These are phyloP conservation scores for Pogonomyrmex californicus DNA, from an alignment of 1,140 invertebrate species.

Conservation along the genomic window DNA sequence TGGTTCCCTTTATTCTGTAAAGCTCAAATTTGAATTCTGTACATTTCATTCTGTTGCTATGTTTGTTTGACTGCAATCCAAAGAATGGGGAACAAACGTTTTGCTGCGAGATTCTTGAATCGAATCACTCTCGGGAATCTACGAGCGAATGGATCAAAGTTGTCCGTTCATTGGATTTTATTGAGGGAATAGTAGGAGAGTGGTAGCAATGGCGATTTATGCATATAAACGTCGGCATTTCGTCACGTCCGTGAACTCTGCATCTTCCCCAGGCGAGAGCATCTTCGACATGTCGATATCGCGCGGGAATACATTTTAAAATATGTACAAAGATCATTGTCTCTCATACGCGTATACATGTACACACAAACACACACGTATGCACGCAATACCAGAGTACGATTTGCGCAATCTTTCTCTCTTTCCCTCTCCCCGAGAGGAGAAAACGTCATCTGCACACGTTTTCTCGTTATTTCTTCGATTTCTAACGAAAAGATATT, in stretches of 20 bases:
- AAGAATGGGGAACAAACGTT: not conserved
- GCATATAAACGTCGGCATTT: slow-evolving; percentile 59
- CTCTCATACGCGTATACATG: slow-evolving; percentile 28
- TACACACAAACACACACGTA: slow-evolving; percentile 5
- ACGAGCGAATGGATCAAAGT: slow-evolving; percentile 4
- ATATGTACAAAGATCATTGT: slow-evolving; percentile 77
- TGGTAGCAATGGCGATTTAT: slow-evolving; percentile 8
- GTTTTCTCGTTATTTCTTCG: not conserved
- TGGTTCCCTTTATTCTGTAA: not conserved
- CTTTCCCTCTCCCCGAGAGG: not conserved
- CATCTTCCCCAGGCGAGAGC: not conserved
- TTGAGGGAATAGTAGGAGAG: not conserved
- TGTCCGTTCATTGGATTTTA: slow-evolving; percentile 7
- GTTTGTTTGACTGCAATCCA: not conserved
- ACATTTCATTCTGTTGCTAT: not conserved
- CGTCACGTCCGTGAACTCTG: slow-evolving; percentile 69
- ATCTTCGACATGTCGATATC: slow-evolving; percentile 35
- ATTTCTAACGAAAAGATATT: not conserved
- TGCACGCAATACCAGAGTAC: not conserved
- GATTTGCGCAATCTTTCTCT: not conserved
- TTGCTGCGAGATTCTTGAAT: slow-evolving; percentile 4
- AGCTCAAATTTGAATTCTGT: not conserved
- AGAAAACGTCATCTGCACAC: not conserved
- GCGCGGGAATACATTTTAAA: slow-evolving; percentile 63
- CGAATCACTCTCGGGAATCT: not conserved